phyloP scores from a whole-genome alignment of 2,113 vertebrate genomes.

The Phasianus colchicus region DNA sequence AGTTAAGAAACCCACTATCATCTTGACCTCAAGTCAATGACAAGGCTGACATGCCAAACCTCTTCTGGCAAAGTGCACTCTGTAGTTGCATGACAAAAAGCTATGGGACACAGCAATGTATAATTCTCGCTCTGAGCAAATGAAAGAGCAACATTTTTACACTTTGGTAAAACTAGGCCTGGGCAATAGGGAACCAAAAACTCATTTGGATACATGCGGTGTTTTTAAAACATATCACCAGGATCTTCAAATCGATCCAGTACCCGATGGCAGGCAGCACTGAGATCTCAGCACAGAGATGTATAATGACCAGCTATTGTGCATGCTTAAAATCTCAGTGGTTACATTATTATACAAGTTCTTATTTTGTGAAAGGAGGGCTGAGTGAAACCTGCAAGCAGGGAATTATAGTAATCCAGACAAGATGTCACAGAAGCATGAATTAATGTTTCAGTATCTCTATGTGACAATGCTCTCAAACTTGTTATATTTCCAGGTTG shows the following conservation, averaged over 20 bases:
- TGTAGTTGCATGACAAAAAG: slow-evolving; percentile 43
- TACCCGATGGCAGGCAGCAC: slow-evolving; percentile 51
- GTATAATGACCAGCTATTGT: slow-evolving; percentile 29
- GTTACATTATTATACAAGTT: slow-evolving; percentile 15
- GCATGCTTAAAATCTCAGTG: slow-evolving; percentile 63
- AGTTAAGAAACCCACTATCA: slow-evolving; percentile 63
- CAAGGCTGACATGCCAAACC: slow-evolving; percentile 57
- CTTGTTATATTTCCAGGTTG: slow-evolving; percentile 65
- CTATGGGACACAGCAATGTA: slow-evolving; percentile 58
- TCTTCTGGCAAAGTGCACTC: slow-evolving; percentile 59
- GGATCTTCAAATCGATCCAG: slow-evolving; percentile 64
- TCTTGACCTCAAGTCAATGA: slow-evolving; percentile 70
- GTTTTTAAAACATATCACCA: slow-evolving; percentile 74
- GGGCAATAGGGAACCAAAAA: slow-evolving; percentile 76
- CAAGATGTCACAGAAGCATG: slow-evolving; percentile 60
- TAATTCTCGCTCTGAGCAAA: slow-evolving; percentile 62
- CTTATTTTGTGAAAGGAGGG: slow-evolving; percentile 38
- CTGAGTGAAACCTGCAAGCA: slow-evolving; percentile 50
- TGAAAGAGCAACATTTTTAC: slow-evolving; percentile 71
- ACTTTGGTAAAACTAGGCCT: slow-evolving; percentile 71
- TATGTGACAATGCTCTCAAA: slow-evolving; percentile 44
- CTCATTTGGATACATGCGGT: slow-evolving; percentile 79
- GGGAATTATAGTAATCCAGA: slow-evolving; percentile 72
- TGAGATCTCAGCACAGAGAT: slow-evolving; percentile 43
- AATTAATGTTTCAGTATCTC: slow-evolving; percentile 68